A percentile compares a stretch with the other conserved stretches of the same genome.
These are phyloP conservation scores for Mamestra brassicae DNA, from an alignment of 2,888 invertebrate genomes.

Conservation along the genomic window DNA sequence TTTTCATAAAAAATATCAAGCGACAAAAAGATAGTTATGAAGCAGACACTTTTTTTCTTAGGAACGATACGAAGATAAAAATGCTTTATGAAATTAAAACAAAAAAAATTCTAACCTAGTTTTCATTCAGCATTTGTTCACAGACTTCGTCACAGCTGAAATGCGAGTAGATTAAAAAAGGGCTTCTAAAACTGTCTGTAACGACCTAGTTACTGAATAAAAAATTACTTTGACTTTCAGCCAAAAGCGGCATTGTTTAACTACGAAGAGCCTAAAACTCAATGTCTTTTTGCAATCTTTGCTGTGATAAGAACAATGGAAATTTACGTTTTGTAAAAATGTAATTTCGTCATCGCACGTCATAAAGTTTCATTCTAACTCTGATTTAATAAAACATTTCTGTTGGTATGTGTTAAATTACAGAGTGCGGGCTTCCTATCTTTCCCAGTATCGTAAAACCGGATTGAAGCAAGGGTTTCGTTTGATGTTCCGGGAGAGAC, in stretches of 20 bases:
- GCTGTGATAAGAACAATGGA: slow-evolving; percentile 25
- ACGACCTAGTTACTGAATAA: slow-evolving; percentile 59
- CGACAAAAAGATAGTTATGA: neutral
- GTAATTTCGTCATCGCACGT: slow-evolving; percentile 12
- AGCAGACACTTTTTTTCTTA: neutral
- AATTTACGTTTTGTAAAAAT: slow-evolving; percentile 5
- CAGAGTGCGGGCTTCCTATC: slow-evolving; percentile 37
- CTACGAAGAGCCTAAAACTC: slow-evolving; percentile 20
- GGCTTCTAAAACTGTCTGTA: slow-evolving; percentile 42
- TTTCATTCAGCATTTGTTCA: slow-evolving; percentile 24
- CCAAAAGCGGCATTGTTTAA: slow-evolving; percentile 45
- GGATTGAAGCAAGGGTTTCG: slow-evolving; percentile 30
- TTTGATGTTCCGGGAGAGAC: slow-evolving; percentile 33
- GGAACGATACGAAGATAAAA: neutral
- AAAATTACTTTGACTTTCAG: slow-evolving; percentile 53
- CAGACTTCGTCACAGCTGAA: slow-evolving; percentile 31
- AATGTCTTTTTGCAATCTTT: slow-evolving; percentile 36
- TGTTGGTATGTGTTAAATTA: slow-evolving; percentile 22
- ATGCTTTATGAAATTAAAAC: slow-evolving; percentile 3
- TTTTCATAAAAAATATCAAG: neutral
- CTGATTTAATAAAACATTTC: slow-evolving; percentile 21
- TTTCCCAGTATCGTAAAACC: slow-evolving; percentile 34
- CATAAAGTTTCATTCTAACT: slow-evolving; percentile 23
- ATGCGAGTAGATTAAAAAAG: slow-evolving; percentile 53
- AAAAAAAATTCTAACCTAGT: slow-evolving; percentile 9